These are phyloP conservation scores for Phasia obesa DNA, from an alignment of 2,888 invertebrate species.

Conservation along the genomic window DNA sequence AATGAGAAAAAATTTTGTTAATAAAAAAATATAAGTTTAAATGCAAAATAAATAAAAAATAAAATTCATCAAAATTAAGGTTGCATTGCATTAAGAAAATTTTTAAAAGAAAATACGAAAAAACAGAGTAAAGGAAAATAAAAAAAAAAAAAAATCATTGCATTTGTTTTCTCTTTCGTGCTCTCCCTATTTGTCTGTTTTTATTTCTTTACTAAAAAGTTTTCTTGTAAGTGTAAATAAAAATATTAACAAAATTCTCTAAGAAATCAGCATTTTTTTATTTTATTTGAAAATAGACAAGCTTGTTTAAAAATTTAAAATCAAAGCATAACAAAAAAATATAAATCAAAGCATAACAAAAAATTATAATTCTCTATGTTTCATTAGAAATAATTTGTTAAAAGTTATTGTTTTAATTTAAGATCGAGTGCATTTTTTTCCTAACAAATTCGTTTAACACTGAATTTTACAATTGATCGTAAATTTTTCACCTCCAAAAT, in stretches of 20 bases:
- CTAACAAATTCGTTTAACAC: background rate
- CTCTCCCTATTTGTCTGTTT: constrained; percentile 3
- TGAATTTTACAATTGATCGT: constrained; percentile 30
- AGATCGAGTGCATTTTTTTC: constrained; percentile 5
- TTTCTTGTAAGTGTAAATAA: constrained; percentile 25
- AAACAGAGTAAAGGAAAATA: constrained; percentile 7
- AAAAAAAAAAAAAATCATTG: constrained; percentile 38
- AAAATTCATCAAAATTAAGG: constrained; percentile 11
- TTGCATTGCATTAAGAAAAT: constrained; percentile 10
- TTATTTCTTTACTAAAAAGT: constrained; percentile 6
- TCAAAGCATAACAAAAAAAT: background rate
- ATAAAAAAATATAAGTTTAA: background rate
- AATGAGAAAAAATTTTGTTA: constrained; percentile 26
- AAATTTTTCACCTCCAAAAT: constrained; percentile 71
- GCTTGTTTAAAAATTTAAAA: constrained; percentile 16
- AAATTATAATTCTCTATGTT: too few species aligned
- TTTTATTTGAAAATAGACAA: background rate
- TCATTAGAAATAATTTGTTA: background rate
- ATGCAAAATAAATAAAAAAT: background rate
- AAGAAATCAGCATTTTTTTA: constrained; percentile 27
- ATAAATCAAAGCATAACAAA: background rate
- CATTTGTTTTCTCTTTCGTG: background rate
- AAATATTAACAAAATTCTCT: constrained; percentile 17
- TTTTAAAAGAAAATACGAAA: too few species aligned
- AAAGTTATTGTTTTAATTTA: background rate